phyloP scores from a whole-genome alignment of 2,888 invertebrate species.

The Callyntrura sp. region DNA sequence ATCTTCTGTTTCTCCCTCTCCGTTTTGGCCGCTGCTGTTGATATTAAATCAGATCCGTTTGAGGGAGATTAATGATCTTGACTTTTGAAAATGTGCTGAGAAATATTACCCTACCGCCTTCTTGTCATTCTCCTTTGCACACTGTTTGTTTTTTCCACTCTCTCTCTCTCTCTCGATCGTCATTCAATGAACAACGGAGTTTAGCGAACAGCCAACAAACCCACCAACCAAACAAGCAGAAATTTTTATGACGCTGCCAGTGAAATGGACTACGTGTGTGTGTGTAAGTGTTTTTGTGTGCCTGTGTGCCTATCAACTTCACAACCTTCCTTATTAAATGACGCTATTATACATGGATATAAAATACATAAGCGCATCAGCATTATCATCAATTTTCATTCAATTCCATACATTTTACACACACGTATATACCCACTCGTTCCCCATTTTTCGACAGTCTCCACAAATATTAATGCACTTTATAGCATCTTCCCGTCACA shows the following conservation, averaged over 20 bases:
- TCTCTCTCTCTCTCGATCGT: not conserved
- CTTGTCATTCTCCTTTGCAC: conserved; percentile 47
- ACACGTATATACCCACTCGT: too few relatives aligned
- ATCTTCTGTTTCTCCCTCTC: too few relatives aligned
- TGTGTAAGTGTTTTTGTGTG: not conserved
- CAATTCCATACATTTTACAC: too few relatives aligned
- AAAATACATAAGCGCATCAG: not conserved
- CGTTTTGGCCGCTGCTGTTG: conserved; percentile 18
- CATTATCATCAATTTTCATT: conserved; percentile 7
- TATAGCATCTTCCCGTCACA: too few relatives aligned
- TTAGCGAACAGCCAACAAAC: too few relatives aligned
- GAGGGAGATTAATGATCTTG: conserved; percentile 76
- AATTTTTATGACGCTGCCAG: conserved; percentile 24
- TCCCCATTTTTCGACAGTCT: too few relatives aligned
- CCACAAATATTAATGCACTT: too few relatives aligned
- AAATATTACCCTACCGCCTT: conserved; percentile 70
- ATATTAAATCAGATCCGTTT: conserved; percentile 72
- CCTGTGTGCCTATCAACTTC: not conserved
- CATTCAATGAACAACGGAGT: not conserved
- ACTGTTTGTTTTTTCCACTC: not conserved
- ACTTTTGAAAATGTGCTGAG: conserved; percentile 74
- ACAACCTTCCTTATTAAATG: conserved; percentile 8
- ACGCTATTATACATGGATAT: conserved; percentile 32
- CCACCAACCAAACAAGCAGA: conserved; percentile 28
- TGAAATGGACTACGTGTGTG: not conserved